These are phyloP conservation scores for Cryptophagus acutangulus DNA, from an alignment of 2,888 invertebrate species.

Conservation along the genomic window DNA sequence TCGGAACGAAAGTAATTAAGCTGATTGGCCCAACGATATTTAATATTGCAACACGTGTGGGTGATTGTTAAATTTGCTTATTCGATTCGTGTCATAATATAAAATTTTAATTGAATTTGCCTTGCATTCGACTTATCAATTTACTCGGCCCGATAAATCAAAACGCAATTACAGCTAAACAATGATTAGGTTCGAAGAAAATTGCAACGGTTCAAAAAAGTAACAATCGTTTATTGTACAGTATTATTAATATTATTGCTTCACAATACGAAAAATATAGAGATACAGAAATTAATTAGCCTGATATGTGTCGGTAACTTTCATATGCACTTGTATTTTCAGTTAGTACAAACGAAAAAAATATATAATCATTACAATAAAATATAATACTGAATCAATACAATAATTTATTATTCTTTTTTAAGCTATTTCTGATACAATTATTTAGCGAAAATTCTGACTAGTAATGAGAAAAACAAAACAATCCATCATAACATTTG, in stretches of 20 bases:
- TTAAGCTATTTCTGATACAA: constrained; percentile 18
- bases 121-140: too few species aligned
- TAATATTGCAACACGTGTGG: too few species aligned
- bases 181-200: too few species aligned
- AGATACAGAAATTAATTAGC: constrained; percentile 26
- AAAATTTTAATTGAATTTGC: too few species aligned
- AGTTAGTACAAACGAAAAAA: constrained; percentile 20
- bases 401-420: constrained; percentile 20
- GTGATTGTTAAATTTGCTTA: too few species aligned
- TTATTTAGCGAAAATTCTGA: constrained; percentile 26
- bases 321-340: constrained; percentile 28
- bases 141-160: too few species aligned
- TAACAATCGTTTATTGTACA: constrained; percentile 36
- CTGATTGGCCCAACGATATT: too few species aligned
- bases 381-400: constrained; percentile 28
- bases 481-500: constrained; percentile 19
- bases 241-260: constrained; percentile 32
- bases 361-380: constrained; percentile 25
- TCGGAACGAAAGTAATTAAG: too few species aligned
- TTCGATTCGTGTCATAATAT: too few species aligned
- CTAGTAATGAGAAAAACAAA: constrained; percentile 29
- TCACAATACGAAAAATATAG: constrained; percentile 26
- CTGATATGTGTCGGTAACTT: constrained; percentile 37
- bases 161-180: too few species aligned
- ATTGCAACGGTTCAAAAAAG: constrained; percentile 28